A percentile compares a stretch with the other conserved stretches of the same genome.
phyloP scores from a whole-genome alignment of 2,888 invertebrate genomes.

The Frankliniella fusca region DNA sequence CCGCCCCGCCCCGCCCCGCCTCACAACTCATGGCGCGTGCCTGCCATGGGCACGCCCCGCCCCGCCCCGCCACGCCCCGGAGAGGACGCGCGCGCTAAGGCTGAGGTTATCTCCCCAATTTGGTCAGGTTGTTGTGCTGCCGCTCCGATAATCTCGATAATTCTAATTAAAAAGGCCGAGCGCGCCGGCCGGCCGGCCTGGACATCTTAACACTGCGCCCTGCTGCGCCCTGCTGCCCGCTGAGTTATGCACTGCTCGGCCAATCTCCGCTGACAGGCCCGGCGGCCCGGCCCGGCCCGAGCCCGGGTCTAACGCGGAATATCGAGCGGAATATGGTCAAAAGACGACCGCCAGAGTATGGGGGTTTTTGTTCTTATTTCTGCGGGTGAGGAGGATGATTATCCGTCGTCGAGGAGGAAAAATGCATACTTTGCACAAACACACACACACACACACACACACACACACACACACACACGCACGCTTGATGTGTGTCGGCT shows the following conservation, averaged over 20 bases:
- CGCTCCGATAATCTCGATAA: background rate
- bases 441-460: too few species aligned
- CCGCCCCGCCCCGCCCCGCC: background rate
- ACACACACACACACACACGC: too few species aligned
- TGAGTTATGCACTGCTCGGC: background rate
- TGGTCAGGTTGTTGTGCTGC: background rate
- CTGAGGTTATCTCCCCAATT: background rate
- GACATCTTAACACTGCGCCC: background rate
- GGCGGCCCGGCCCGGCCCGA: background rate
- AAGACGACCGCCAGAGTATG: too few species aligned
- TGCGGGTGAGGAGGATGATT: too few species aligned
- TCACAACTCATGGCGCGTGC: slow-evolving; percentile 25
- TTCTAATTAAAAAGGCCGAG: slow-evolving; percentile 8
- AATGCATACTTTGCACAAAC: too few species aligned
- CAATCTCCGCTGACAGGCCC: background rate
- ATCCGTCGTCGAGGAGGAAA: too few species aligned
- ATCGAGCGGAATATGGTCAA: too few species aligned
- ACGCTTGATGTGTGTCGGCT: background rate
- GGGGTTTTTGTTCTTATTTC: too few species aligned
- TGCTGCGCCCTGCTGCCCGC: background rate
- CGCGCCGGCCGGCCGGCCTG: background rate
- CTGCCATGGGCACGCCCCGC: background rate
- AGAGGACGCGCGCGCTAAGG: too few species aligned
- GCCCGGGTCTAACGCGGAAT: too few species aligned
- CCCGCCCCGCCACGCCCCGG: background rate